Percentiles rank a stretch among this genome's conserved stretches.
phyloP scores from a whole-genome alignment of 2,113 vertebrate genomes.

The Panthera leo region DNA sequence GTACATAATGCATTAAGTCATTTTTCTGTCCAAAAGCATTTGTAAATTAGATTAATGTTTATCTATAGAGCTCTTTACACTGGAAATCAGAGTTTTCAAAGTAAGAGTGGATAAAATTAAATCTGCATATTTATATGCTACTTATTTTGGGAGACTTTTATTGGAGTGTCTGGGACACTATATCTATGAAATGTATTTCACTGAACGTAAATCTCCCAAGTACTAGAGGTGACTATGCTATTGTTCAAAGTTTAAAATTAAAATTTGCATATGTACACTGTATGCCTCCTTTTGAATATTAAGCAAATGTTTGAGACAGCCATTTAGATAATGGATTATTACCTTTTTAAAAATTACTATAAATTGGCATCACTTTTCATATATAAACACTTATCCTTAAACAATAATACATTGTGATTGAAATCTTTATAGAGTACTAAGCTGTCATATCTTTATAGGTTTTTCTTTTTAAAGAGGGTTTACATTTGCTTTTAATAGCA shows the following conservation, averaged over 20 bases:
- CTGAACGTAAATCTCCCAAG: slow-evolving; percentile 18
- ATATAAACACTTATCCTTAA: slow-evolving; percentile 34
- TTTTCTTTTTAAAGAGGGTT: slow-evolving; percentile 17
- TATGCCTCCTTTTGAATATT: slow-evolving; percentile 17
- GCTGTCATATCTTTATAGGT: slow-evolving; percentile 59
- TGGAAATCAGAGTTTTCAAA: slow-evolving; percentile 44
- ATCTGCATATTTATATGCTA: neutral
- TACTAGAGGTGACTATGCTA: neutral
- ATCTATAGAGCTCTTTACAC: neutral
- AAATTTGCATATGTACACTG: neutral
- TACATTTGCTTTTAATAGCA: slow-evolving; percentile 67
- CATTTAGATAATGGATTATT: slow-evolving; percentile 52
- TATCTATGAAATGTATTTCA: slow-evolving; percentile 39
- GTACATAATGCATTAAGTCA: neutral
- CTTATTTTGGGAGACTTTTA: neutral
- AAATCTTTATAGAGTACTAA: slow-evolving; percentile 57
- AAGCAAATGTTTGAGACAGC: slow-evolving; percentile 59
- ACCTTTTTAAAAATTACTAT: slow-evolving; percentile 20
- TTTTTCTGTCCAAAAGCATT: slow-evolving; percentile 26
- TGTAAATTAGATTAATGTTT: slow-evolving; percentile 34
- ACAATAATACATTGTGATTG: neutral
- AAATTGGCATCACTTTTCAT: slow-evolving; percentile 51
- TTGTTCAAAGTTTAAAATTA: slow-evolving; percentile 54
- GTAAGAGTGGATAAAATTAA: slow-evolving; percentile 9
- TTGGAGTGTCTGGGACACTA: neutral